Conservation (phyloP, 2,797 vertebrate genomes). For the Dryobates pubescens region DNA sequence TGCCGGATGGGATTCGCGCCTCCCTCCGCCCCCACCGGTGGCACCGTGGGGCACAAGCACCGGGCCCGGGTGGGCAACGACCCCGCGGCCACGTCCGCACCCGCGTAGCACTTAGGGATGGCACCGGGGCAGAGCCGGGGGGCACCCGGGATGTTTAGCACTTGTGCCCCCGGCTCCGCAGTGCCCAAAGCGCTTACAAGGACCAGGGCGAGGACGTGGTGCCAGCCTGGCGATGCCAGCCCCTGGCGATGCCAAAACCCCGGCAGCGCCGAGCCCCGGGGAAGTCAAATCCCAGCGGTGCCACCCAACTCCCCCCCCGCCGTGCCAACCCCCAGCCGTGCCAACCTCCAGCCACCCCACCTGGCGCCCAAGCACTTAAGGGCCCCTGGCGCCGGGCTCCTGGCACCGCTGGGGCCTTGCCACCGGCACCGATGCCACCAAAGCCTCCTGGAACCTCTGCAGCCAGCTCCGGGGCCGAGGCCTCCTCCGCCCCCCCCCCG, state of each 20-base stretch:
- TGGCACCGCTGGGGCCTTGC: neutral
- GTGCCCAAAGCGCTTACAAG: neutral
- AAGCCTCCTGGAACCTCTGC: too few species aligned
- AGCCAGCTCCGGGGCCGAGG: too few species aligned
- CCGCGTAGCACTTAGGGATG: constrained; percentile 18
- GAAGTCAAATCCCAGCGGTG: neutral
- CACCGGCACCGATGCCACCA: neutral
- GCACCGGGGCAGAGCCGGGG: neutral
- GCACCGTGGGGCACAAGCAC: neutral
- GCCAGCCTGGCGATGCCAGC: too few species aligned
- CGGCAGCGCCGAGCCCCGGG: neutral
- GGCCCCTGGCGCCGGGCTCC: neutral
- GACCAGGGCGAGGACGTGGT: neutral
- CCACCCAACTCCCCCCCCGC: neutral
- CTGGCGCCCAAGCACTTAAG: neutral
- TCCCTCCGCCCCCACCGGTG: neutral
- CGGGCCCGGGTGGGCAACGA: neutral
- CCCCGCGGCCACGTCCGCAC: neutral
- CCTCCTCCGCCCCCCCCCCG: too few species aligned
- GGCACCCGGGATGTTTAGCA: neutral
- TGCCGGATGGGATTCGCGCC: neutral
- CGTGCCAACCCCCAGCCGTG: neutral
- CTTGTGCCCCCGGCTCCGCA: neutral
- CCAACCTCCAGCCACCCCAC: neutral
- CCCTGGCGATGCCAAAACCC: too few species aligned